These are phyloP conservation scores for Ditylenchus dipsaci DNA, from an alignment of 1,140 invertebrate genomes.

Conservation along the genomic window DNA sequence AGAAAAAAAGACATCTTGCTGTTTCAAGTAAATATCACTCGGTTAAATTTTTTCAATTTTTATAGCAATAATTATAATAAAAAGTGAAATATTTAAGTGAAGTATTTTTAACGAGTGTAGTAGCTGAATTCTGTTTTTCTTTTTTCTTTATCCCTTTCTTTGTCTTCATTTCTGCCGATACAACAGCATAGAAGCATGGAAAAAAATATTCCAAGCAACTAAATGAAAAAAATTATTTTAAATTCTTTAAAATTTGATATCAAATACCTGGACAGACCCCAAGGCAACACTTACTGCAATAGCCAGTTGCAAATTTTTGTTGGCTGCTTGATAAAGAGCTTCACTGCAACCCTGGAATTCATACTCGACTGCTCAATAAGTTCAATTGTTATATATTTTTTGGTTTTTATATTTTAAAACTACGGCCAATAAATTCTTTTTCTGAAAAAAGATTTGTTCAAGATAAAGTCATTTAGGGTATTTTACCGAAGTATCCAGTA, in stretches of 20 bases:
- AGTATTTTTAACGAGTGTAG: background rate
- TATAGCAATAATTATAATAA: no score
- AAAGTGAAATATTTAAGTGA: no score
- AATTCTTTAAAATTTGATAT: background rate
- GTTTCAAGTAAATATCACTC: no score
- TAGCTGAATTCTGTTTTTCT: background rate
- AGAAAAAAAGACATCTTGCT: no score
- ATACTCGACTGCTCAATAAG: no score
- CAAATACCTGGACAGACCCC: conserved; percentile 15
- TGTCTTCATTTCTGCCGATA: background rate
- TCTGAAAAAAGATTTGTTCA: no score
- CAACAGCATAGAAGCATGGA: conserved; percentile 21
- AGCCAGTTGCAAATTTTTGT: conserved; percentile 22
- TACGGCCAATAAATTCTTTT: no score
- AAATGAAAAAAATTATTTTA: background rate
- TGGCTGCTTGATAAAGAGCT: conserved; percentile 17
- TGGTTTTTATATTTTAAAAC: no score
- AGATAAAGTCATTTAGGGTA: no score
- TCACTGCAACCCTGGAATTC: conserved; percentile 21
- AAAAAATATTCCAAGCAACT: conserved; percentile 18
- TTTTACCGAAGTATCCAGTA: no score
- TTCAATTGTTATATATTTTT: background rate
- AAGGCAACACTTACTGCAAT: conserved; percentile 16
- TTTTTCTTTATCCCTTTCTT: background rate
- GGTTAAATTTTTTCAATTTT: no score